Evolutionary conservation across 2,113 vertebrate genomes (phyloP), one percentile per base, ranked within the genome.

Genomic region (Lates calcarifer): DNA sequence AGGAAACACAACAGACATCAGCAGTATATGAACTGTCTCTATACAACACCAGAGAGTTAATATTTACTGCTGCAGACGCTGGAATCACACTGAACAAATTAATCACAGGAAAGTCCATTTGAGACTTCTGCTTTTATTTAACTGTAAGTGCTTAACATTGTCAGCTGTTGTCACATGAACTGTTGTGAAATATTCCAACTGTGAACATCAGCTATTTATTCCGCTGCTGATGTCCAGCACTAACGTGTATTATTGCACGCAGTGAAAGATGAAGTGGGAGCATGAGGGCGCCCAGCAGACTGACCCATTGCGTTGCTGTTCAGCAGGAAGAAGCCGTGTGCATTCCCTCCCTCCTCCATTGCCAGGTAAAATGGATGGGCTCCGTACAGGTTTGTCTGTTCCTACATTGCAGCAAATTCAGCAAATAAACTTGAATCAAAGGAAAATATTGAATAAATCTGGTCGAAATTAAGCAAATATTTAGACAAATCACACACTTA

Each of bases 361-460:
- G 91, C 84, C 72, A 98, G 92, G 91, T 97, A 98, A 86, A 98
- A 98, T 0, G 97, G 97, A 89, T 98, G 97, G n/a, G 84, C 95
- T 0, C 97, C 97, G 0, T 98, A 98, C 18, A 98, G 93, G 87
- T 98, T 98, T 56, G 94, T 95, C 0, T 92, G 82, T 71, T 96
- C 96, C 97, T 97, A 29, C 13, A 58, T 12, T 4, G 29, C 4
- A 53, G 77, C n/a, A n/a, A n/a, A n/a, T n/a, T n/a, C n/a, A n/a
- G n/a, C n/a, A n/a, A n/a, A n/a, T n/a, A n/a, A n/a, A n/a, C n/a
- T 28, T 56, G 13, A 26, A 14, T 8, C 56, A 41, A 41, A 41
- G 12, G 39, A 12, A 12, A 41, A 41, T 41, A 41, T 3, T 13
- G 14, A 12, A 41, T 41, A 13, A 41, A 41, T 41, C 39, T 14